Percentiles rank a stretch among this genome's conserved stretches.
Conservation (phyloP, 1,140 invertebrate genomes). For the Drosophila tsacasi region DNA sequence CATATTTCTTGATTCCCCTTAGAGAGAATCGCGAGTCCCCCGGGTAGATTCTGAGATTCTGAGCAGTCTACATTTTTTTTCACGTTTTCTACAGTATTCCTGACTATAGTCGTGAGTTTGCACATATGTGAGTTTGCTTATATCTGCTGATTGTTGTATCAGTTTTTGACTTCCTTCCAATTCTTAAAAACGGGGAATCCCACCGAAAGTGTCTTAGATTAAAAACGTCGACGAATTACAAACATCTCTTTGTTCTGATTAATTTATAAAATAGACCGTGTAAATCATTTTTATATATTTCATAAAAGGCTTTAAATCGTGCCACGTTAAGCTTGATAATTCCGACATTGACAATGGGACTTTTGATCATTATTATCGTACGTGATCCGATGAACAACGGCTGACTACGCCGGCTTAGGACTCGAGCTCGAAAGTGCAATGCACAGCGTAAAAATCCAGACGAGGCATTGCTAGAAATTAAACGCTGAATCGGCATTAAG, state of each 20-base stretch:
- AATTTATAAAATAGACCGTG: no score
- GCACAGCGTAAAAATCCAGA: constrained; percentile 25
- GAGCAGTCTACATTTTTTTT: constrained; percentile 4
- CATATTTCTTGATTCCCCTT: neutral
- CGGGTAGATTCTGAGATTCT: neutral
- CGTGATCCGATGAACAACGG: constrained; percentile 13
- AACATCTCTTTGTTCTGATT: neutral
- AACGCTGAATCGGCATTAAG: constrained; percentile 15
- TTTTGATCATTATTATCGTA: constrained; percentile 41
- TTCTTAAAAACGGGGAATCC: constrained; percentile 5
- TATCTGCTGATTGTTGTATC: neutral
- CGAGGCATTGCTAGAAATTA: constrained; percentile 23
- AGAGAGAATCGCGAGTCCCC: neutral
- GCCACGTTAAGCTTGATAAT: constrained; percentile 21
- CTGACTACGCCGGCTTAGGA: constrained; percentile 35
- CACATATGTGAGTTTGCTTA: neutral
- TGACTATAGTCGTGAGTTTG: no score
- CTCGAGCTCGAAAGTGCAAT: constrained; percentile 39
- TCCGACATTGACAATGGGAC: constrained; percentile 47
- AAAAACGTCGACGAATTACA: neutral
- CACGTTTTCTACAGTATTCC: neutral
- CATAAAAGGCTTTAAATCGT: constrained; percentile 1
- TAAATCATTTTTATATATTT: neutral
- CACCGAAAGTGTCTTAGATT: neutral
- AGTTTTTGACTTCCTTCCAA: neutral